Base-by-base conservation (phyloP, 2,888 invertebrate genomes). In the Thera obeliscata region DNA sequence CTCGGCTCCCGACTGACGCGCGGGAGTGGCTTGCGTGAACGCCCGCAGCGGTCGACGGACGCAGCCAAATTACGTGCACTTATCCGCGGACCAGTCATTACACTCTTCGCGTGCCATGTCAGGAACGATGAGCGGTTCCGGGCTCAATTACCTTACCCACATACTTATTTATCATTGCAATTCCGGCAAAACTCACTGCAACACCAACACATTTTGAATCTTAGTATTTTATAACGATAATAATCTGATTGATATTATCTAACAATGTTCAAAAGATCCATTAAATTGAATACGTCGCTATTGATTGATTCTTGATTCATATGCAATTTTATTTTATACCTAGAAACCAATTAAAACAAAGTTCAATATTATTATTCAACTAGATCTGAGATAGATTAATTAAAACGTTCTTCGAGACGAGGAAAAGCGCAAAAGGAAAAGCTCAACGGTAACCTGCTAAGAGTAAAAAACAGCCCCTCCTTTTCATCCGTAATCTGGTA, bases 11-110 rank as follows among this genome's bases (percentile, higher is more conserved):
- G 87, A 78, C 77, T 81, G 87, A 86, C 85, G 87, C 84, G 81
- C 76, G 74, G 72, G 62, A 66, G 83, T 87, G 85, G 89, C 88
- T 88, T 91, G 93, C 91, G 88, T 91, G 91, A 77, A 84, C 87
- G 89, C 92, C 88, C 76, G 83, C 78, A 86, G 90, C 87, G 62
- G 58, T 59, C 62, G 60, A 81, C 87, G 89, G 89, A 88, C 88
- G 88, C 86, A 81, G 86, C 79, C 82, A 87, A 91, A 93, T 93
- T 93, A 92, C 83, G 83, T 82, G 84, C 89, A 90, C 87, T 89
- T 91, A 90, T 83, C 83, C 82, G 78, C 82, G 80, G 80, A 77
- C 80, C 83, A 80, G 81, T 86, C 83, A 87, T 87, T 87, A 86
- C 78, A 80, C 75, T 79, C 81, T 85, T 84, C 85, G 81, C 85